Evolutionary conservation across 2,113 vertebrate species (phyloP), one percentile per base, ranked within the genome.

Genomic region (Paralichthys olivaceus): DNA sequence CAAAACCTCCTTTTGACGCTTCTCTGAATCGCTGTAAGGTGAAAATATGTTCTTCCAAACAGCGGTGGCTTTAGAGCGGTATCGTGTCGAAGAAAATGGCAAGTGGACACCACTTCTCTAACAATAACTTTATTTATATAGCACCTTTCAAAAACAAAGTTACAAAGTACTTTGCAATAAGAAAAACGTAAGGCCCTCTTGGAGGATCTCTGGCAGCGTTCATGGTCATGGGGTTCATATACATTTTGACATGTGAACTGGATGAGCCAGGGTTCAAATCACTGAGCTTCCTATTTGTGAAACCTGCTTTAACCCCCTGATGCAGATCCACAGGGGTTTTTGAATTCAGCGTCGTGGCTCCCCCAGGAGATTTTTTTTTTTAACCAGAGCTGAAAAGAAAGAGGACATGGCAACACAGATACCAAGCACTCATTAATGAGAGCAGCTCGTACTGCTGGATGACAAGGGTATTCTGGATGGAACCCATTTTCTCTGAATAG

Each of bases 401-500:
- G 89, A 86, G 89, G 89, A 80, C 89, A 89, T 73, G 8, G 84
- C 86, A 87, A 84, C 91, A 89, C 79, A 79, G 83, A 90, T 81
- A 83, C 79, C 72, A 77, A 69, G 74, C 79, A 69, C 74, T 79
- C 79, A 81, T 86, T 92, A 91, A 87, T 86, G 87, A 85, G 86
- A 88, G 45, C 86, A 86, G 64, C 81, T 81, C 74, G 77, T 83
- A 72, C 23, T n/a, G 80, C 82, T 76, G 55, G 86, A 87, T 83
- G 86, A 87, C 87, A 74, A 81, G 89, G 84, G 79, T 72, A 84
- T 86, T 90, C 80, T 86, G 79, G 87, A 79, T 63, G 77, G 77
- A 89, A 86, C 84, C 78, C 77, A 90, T 81, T 92, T 40, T 90
- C 88, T 92, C 87, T 81, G 81, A 90, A 89, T 91, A 91, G 91